phyloP scores from a whole-genome alignment of 2,113 vertebrate genomes.

The Alaudala cheleensis region DNA sequence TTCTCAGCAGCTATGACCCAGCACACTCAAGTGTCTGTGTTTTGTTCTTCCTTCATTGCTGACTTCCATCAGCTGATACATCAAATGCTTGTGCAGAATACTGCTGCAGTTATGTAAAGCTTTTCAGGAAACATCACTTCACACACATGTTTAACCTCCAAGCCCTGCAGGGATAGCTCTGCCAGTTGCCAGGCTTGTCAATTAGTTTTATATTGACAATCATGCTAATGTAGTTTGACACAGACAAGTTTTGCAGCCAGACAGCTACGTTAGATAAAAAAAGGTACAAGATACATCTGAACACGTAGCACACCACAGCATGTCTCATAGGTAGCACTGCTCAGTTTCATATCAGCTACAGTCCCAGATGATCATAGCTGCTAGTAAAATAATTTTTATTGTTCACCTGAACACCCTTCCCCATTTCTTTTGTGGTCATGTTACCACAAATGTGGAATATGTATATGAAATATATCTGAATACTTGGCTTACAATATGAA shows the following conservation, averaged over 20 bases:
- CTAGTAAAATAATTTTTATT: not conserved
- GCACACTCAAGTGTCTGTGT: not conserved
- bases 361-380: not conserved
- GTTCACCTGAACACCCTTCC: not conserved
- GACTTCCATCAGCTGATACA: not conserved
- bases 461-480: not conserved
- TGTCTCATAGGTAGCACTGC: not conserved
- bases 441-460: not conserved
- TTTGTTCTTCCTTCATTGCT: not conserved
- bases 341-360: not conserved
- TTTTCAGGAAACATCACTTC: conserved; percentile 68
- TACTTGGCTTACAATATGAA: not conserved
- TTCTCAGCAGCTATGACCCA: not conserved
- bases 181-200: conserved; percentile 48
- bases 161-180: conserved; percentile 40
- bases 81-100: conserved; percentile 37
- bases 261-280: conserved; percentile 46
- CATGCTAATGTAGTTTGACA: conserved; percentile 66
- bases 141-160: conserved; percentile 69
- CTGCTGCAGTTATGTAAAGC: conserved; percentile 53
- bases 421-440: not conserved
- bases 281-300: conserved; percentile 19
- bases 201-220: conserved; percentile 69
- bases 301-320: not conserved
- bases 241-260: conserved; percentile 7